Conservation (phyloP, 1,140 invertebrate species). For the Zelostemma sp. region DNA sequence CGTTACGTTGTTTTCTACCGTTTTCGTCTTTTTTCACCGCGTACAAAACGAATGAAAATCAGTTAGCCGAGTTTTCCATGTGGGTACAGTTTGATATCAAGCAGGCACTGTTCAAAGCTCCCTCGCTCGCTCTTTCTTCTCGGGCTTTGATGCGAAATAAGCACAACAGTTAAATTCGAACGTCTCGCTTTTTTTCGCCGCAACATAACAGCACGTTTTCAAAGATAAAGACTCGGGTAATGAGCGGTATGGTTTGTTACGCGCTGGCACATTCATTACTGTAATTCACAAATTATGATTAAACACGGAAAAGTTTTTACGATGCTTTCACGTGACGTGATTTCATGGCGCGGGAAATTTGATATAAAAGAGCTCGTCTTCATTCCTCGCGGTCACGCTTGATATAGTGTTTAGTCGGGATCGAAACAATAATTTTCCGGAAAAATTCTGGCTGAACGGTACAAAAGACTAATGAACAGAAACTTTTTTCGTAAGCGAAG, state of each 20-base stretch:
- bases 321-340: background rate
- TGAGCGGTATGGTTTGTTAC: no score
- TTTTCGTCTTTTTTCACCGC: constrained; percentile 37
- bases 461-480: background rate
- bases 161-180: constrained; percentile 11
- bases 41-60: constrained; percentile 32
- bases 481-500: no score
- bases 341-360: background rate
- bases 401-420: no score
- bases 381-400: no score
- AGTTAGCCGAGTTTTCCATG: constrained; percentile 7
- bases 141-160: constrained; percentile 11
- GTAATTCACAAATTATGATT: constrained; percentile 10
- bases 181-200: background rate
- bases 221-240: constrained; percentile 4
- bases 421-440: no score
- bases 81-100: constrained; percentile 56
- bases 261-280: constrained; percentile 3
- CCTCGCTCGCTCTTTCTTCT: constrained; percentile 46
- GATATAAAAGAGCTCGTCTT: no score
- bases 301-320: constrained; percentile 18
- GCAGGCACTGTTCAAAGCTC: constrained; percentile 70
- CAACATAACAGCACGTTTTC: no score
- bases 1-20: background rate
- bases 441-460: no score